Percentiles rank a stretch among this genome's conserved stretches.
Conservation (phyloP, 2,113 vertebrate genomes). For the Saccopteryx leptura region DNA sequence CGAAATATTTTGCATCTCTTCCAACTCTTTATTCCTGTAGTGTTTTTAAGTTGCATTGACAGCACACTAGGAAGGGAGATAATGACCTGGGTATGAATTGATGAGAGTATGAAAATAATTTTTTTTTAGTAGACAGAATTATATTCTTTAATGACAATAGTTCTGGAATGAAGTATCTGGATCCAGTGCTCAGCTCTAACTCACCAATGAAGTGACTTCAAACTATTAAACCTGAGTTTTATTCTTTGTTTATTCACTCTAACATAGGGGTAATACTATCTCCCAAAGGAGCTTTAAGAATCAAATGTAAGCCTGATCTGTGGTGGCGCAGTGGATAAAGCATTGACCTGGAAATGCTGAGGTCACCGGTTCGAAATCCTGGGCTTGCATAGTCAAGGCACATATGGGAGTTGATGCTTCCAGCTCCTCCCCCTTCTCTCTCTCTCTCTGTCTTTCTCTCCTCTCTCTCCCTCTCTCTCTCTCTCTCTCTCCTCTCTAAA, state of each 20-base stretch:
- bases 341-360: no score
- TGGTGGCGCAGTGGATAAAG: no score
- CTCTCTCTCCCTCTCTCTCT: no score
- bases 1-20: background rate
- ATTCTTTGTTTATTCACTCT: background rate
- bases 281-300: background rate
- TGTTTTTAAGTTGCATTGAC: constrained; percentile 8
- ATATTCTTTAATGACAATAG: background rate
- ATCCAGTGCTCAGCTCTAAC: background rate
- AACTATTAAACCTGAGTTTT: background rate
- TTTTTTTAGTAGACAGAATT: background rate
- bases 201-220: background rate
- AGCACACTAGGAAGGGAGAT: background rate
- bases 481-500: no score
- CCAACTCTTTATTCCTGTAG: background rate
- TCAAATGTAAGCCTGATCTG: no score
- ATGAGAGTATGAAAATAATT: background rate
- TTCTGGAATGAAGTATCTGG: background rate
- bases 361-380: no score
- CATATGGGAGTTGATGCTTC: no score
- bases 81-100: background rate
- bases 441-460: no score
- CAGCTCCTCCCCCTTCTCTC: no score
- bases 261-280: background rate
- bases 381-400: no score